Evolutionary conservation across 2,888 invertebrate species (phyloP).

Genomic region (Cerastis leucographa): DNA sequence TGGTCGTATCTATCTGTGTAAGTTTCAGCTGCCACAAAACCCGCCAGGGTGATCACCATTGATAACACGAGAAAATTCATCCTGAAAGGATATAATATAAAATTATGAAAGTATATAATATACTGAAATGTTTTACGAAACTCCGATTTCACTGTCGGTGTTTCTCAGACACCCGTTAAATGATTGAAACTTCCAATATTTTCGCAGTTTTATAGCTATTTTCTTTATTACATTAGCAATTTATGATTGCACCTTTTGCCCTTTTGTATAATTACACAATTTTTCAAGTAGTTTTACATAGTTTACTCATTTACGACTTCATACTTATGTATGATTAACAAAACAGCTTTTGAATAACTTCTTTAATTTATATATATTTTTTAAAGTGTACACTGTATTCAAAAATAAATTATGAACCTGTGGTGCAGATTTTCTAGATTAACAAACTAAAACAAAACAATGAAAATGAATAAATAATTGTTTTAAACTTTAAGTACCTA

Average conservation of each 20-base stretch:
- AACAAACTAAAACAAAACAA: neutral
- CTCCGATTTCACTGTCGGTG: neutral
- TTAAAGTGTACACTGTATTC: neutral
- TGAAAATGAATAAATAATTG: neutral
- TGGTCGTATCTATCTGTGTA: constrained; percentile 93
- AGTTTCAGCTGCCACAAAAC: constrained; percentile 66
- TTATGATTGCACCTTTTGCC: constrained; percentile 34
- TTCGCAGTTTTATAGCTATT: constrained; percentile 49
- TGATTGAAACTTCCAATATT: constrained; percentile 13
- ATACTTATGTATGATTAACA: constrained; percentile 2
- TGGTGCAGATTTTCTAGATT: neutral
- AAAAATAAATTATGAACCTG: neutral
- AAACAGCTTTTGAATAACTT: constrained; percentile 14
- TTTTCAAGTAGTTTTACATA: constrained; percentile 44
- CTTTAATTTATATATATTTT: neutral
- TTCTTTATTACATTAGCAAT: constrained; percentile 33
- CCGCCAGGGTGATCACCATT: constrained; percentile 58
- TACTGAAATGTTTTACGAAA: constrained; percentile 1
- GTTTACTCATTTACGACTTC: constrained; percentile 28
- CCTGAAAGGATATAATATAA: constrained; percentile 57
- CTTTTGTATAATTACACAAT: constrained; percentile 21
- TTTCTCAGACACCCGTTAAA: neutral
- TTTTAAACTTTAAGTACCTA: neutral
- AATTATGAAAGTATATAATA: neutral
- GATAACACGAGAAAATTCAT: constrained; percentile 72